Conservation (phyloP, 2,113 vertebrate species). For the Mastomys natalensis region DNA sequence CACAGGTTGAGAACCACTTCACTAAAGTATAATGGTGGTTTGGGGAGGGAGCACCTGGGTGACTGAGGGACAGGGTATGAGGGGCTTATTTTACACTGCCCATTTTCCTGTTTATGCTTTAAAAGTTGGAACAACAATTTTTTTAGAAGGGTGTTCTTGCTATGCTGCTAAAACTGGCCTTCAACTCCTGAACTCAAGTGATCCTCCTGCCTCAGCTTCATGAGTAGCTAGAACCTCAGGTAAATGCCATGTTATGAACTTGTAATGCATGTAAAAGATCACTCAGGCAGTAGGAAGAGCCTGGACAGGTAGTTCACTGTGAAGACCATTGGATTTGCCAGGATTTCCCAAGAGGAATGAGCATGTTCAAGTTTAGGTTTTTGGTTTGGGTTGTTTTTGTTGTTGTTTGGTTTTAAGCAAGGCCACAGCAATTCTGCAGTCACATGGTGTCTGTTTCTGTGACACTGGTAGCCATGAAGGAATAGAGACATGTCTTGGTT, state of each 20-base stretch:
- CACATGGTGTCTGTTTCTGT: background rate
- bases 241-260: background rate
- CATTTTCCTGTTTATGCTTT: background rate
- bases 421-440: background rate
- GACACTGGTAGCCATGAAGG: background rate
- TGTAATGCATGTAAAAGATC: background rate
- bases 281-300: background rate
- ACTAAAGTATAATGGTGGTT: background rate
- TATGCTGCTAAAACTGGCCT: background rate
- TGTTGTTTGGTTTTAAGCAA: background rate
- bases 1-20: background rate
- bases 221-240: background rate
- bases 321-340: background rate
- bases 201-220: background rate
- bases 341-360: background rate
- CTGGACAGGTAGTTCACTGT: background rate
- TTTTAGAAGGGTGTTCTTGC: background rate
- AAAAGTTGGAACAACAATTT: background rate
- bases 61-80: background rate
- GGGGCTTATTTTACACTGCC: background rate
- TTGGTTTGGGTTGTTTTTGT: background rate
- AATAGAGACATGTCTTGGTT: background rate
- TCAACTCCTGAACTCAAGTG: background rate
- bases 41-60: background rate
- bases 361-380: background rate